Conservation (phyloP, 2,113 vertebrate genomes). For the Indri indri region DNA sequence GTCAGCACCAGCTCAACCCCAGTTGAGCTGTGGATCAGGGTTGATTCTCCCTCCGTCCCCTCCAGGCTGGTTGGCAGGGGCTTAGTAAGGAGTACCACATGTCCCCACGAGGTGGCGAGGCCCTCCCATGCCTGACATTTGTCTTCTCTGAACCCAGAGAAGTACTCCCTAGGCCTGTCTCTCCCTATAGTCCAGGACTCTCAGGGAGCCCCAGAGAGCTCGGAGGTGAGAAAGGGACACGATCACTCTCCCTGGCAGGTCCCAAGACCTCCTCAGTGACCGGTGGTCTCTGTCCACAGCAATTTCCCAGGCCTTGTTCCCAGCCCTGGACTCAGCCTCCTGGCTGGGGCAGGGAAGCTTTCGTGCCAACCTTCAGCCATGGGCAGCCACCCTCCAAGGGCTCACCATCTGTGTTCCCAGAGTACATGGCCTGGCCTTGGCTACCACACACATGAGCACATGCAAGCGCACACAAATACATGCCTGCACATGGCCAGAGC, state of each 20-base stretch:
- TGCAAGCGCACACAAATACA: background rate
- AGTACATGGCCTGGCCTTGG: background rate
- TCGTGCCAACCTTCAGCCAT: background rate
- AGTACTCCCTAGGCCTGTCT: background rate
- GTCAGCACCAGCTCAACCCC: fast-evolving
- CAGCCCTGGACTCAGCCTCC: background rate
- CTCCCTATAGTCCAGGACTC: background rate
- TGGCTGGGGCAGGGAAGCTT: background rate
- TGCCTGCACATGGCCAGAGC: constrained; percentile 53
- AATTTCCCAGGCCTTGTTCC: background rate
- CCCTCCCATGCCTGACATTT: background rate
- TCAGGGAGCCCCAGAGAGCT: background rate
- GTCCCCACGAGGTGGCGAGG: constrained; percentile 56
- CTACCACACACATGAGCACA: background rate
- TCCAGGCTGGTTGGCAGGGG: background rate
- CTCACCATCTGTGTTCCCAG: constrained; percentile 19
- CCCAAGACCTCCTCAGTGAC: background rate
- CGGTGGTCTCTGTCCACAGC: background rate
- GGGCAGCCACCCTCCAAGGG: background rate
- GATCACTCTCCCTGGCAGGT: background rate
- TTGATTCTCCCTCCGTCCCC: fast-evolving
- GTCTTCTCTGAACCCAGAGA: background rate
- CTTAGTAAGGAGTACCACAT: background rate
- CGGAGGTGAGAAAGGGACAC: background rate
- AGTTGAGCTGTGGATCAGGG: fast-evolving